These are phyloP conservation scores for Selene dorsalis DNA, from an alignment of 2,797 vertebrate species.

Conservation along the genomic window DNA sequence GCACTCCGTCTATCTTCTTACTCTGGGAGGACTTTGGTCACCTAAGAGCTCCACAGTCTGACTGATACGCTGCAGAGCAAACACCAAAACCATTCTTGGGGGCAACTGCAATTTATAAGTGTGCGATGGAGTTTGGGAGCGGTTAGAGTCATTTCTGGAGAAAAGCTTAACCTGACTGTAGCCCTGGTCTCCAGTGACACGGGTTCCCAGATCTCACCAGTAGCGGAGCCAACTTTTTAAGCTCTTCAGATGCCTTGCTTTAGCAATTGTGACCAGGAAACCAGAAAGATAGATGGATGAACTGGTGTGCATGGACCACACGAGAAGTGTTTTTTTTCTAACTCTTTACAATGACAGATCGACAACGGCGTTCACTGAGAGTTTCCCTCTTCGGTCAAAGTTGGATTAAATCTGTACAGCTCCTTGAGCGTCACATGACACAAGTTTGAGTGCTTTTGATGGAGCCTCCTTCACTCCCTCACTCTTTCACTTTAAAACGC, in stretches of 20 bases:
- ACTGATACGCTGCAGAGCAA: slow-evolving; percentile 34
- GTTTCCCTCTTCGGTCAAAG: slow-evolving; percentile 13
- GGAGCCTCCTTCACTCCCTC: slow-evolving; percentile 35
- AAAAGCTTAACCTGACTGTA: slow-evolving; percentile 55
- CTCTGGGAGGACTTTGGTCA: slow-evolving; percentile 45
- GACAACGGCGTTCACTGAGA: slow-evolving; percentile 16
- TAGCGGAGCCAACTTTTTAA: slow-evolving; percentile 16
- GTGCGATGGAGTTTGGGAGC: slow-evolving; percentile 43
- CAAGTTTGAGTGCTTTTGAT: slow-evolving; percentile 29
- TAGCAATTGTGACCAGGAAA: slow-evolving; percentile 44
- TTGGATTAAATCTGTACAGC: slow-evolving; percentile 32
- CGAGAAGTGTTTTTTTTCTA: slow-evolving; percentile 5
- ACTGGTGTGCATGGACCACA: slow-evolving; percentile 29
- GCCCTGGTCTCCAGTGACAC: slow-evolving; percentile 29
- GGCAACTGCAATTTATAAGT: slow-evolving; percentile 54
- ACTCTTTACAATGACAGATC: slow-evolving; percentile 23
- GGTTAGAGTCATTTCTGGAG: slow-evolving; percentile 34
- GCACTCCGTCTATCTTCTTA: slow-evolving; percentile 51
- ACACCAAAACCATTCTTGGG: slow-evolving; percentile 31
- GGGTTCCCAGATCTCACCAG: slow-evolving; percentile 27
- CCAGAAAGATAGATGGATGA: slow-evolving; percentile 37
- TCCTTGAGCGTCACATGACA: slow-evolving; percentile 39
- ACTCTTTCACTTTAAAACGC: slow-evolving; percentile 41
- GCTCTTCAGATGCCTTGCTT: slow-evolving; percentile 45
- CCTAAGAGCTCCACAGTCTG: slow-evolving; percentile 43